phyloP scores from a whole-genome alignment of 2,113 vertebrate species.

The Melanerpes formicivorus region DNA sequence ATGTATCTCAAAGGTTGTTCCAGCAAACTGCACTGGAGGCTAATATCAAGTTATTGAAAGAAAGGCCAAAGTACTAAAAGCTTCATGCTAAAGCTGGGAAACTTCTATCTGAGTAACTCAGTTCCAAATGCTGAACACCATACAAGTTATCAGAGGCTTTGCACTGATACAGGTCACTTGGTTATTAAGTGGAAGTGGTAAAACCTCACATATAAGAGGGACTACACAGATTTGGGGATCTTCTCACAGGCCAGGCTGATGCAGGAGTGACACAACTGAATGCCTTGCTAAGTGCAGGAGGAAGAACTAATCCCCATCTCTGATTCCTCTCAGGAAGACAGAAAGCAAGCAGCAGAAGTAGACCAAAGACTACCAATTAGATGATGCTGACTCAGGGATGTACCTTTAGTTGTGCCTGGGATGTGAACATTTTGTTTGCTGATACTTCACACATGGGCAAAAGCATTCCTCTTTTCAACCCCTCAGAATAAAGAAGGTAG shows the following conservation, averaged over 20 bases:
- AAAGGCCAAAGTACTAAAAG: not conserved
- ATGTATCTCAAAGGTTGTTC: not conserved
- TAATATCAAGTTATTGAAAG: not conserved
- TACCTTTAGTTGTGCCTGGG: not conserved
- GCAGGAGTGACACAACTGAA: not conserved
- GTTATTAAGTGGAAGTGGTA: not conserved
- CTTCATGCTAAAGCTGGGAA: not conserved
- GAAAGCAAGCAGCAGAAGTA: not conserved
- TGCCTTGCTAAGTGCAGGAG: not conserved
- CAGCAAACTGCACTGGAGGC: not conserved
- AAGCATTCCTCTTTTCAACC: not conserved
- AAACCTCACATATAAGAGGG: not conserved
- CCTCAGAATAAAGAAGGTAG: not conserved
- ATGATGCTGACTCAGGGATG: not conserved
- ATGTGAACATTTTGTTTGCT: constrained; percentile 13
- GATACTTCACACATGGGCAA: not conserved
- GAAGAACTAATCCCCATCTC: not conserved
- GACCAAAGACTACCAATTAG: not conserved
- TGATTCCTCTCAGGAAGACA: not conserved
- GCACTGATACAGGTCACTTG: not conserved
- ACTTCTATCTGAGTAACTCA: not conserved
- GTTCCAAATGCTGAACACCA: not conserved
- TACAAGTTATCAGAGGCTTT: not conserved
- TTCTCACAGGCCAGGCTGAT: not conserved
- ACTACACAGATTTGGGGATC: not conserved